A percentile compares a stretch with the other conserved stretches of the same genome.
Evolutionary conservation across 2,888 invertebrate species (phyloP).

Genomic region (Dynastes maya): DNA sequence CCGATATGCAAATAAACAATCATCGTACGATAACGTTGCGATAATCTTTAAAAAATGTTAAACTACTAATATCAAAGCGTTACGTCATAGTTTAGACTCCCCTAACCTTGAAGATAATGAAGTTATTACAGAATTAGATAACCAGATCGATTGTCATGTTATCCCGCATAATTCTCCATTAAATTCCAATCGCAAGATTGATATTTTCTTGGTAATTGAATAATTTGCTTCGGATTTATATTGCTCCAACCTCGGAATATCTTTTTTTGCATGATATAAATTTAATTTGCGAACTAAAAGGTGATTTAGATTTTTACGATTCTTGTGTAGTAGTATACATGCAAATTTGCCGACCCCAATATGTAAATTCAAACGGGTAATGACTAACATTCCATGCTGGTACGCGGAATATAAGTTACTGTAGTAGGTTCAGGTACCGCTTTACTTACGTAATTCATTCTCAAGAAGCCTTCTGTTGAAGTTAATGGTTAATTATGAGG

Average conservation of each 20-base stretch:
- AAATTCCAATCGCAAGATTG: neutral
- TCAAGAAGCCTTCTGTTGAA: neutral
- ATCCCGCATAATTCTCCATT: too few relatives aligned
- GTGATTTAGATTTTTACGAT: slow-evolving; percentile 29
- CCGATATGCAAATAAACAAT: too few relatives aligned
- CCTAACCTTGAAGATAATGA: too few relatives aligned
- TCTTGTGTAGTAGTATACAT: neutral
- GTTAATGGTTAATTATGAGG: neutral
- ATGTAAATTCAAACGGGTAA: slow-evolving; percentile 30
- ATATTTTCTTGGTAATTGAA: neutral
- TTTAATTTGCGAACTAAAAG: neutral
- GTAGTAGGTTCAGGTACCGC: slow-evolving; percentile 1
- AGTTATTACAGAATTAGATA: too few relatives aligned
- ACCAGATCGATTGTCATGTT: too few relatives aligned
- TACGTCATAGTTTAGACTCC: too few relatives aligned
- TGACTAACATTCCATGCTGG: neutral
- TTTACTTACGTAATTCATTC: slow-evolving; percentile 7
- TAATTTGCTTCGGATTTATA: neutral
- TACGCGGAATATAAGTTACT: slow-evolving; percentile 18
- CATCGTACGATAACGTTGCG: too few relatives aligned
- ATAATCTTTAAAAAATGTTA: too few relatives aligned
- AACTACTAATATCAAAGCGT: too few relatives aligned
- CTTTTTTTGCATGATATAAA: neutral
- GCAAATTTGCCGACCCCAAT: slow-evolving; percentile 34
- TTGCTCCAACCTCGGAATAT: neutral